A percentile compares a stretch with the other conserved stretches of the same genome.
Conservation (phyloP, 2,797 vertebrate genomes). For the Meriones psammophilus region DNA sequence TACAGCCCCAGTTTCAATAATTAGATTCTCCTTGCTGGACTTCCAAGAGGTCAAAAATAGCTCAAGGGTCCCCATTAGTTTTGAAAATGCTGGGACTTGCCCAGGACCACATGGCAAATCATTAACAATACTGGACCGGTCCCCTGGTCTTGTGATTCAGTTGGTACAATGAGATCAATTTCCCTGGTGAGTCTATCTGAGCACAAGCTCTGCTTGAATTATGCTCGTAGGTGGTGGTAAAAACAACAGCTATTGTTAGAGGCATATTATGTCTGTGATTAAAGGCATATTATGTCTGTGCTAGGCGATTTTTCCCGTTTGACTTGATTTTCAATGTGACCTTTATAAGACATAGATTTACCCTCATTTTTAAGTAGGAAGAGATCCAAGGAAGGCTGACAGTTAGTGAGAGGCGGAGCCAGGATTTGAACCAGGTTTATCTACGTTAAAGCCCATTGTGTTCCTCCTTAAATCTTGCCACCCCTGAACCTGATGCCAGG, state of each 20-base stretch:
- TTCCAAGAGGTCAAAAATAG: slow-evolving; percentile 48
- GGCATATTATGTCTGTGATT: neutral
- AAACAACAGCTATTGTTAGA: neutral
- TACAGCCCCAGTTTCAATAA: neutral
- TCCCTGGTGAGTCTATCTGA: neutral
- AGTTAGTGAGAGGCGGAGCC: neutral
- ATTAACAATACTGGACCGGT: neutral
- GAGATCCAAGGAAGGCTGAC: neutral
- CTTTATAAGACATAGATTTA: neutral
- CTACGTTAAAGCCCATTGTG: neutral
- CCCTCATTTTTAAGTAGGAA: neutral
- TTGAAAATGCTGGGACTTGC: slow-evolving; percentile 18
- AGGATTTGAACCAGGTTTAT: neutral
- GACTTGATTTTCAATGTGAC: slow-evolving; percentile 33
- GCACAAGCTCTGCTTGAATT: neutral
- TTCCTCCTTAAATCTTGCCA: neutral
- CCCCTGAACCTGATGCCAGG: neutral
- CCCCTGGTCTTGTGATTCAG: neutral
- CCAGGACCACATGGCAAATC: neutral
- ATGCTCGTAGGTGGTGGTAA: neutral
- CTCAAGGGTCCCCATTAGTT: neutral
- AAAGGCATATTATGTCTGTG: neutral
- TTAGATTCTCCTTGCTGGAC: neutral
- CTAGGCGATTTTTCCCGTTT: slow-evolving; percentile 9
- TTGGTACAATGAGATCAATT: neutral